Percentiles rank a stretch among this genome's conserved stretches.
Conservation (phyloP, 2,888 invertebrate genomes). For the Oxystoma pomonae region DNA sequence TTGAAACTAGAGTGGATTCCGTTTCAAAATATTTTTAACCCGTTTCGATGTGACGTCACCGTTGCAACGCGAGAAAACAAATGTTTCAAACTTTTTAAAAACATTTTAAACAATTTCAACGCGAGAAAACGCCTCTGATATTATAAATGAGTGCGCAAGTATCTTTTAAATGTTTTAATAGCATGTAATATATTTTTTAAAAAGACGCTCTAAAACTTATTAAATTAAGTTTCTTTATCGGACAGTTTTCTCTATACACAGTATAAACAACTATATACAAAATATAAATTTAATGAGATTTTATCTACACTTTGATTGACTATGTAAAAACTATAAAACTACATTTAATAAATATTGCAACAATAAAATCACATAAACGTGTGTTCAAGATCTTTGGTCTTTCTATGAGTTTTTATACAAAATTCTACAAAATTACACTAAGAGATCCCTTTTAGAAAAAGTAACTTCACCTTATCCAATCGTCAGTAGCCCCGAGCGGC, state of each 20-base stretch:
- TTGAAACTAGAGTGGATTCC: too few species aligned
- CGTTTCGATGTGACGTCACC: too few species aligned
- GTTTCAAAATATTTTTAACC: too few species aligned
- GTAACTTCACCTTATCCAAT: slow-evolving; percentile 62
- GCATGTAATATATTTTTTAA: neutral
- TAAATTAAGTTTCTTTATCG: slow-evolving; percentile 21
- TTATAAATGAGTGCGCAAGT: too few species aligned
- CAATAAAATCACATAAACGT: slow-evolving; percentile 41
- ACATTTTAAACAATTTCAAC: too few species aligned
- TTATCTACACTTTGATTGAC: slow-evolving; percentile 13
- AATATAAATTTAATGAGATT: slow-evolving; percentile 16
- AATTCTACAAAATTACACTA: slow-evolving; percentile 10
- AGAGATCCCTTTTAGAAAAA: slow-evolving; percentile 8
- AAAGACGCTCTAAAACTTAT: slow-evolving; percentile 18
- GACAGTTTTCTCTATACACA: slow-evolving; percentile 18
- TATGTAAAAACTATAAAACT: slow-evolving; percentile 15
- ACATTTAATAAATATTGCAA: slow-evolving; percentile 40
- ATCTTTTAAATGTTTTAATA: too few species aligned
- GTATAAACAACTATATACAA: slow-evolving; percentile 18
- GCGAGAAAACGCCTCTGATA: too few species aligned
- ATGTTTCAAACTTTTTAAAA: too few species aligned
- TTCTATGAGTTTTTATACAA: slow-evolving; percentile 23
- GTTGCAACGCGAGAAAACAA: too few species aligned
- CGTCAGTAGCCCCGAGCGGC: slow-evolving; percentile 58
- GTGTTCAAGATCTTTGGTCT: slow-evolving; percentile 36